Evolutionary conservation across 2,888 invertebrate species (phyloP), one percentile per base, ranked within the genome.

Genomic region (Desoria tigrina): DNA sequence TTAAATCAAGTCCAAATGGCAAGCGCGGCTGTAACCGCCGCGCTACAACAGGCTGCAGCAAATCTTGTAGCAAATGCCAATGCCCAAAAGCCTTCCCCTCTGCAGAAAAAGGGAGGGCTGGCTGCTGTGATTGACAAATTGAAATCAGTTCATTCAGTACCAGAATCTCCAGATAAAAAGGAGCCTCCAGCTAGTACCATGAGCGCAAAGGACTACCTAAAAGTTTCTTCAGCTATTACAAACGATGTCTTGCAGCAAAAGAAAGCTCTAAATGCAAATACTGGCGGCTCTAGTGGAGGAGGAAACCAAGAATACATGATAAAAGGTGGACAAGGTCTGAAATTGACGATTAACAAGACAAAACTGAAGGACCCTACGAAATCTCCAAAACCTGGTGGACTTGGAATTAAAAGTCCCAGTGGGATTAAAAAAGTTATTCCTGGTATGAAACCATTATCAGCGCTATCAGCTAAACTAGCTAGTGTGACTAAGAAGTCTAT

Each of bases 311-410:
- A 76, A 49, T 76, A 76, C 64, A 72, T 69, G 54, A 73, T 76
- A 6, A 76, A 74, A 57, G 68, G 70, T 21, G 69, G 69, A 18
- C 65, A 66, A 53, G 71, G 73, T 7, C 50, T 94, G 82, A 94
- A 94, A 80, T 86, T 94, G 61, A 94, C 92, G 2, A 92, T 94
- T 27, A 94, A 93, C 78, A 94, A 94, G 82, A 92, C 93, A 0
- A 76, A 77, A 32, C 74, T 75, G 42, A 73, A 72, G 39, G 84
- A 89, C 77, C 86, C 87, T 24, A 89, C 90, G 78, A 65, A 65
- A 37, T 63, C 65, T 16, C 57, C 63, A 1, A 69, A 69, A 50
- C 56, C 59, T 60, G 61, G 65, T 11, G 53, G 51, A 37, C 64
- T 65, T 11, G 63, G 63, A 7, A 16, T 67, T 28, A 72, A 69